A percentile compares a stretch with the other conserved stretches of the same genome.
phyloP scores from a whole-genome alignment of 2,888 invertebrate genomes.

The Latrodectus hesperus region DNA sequence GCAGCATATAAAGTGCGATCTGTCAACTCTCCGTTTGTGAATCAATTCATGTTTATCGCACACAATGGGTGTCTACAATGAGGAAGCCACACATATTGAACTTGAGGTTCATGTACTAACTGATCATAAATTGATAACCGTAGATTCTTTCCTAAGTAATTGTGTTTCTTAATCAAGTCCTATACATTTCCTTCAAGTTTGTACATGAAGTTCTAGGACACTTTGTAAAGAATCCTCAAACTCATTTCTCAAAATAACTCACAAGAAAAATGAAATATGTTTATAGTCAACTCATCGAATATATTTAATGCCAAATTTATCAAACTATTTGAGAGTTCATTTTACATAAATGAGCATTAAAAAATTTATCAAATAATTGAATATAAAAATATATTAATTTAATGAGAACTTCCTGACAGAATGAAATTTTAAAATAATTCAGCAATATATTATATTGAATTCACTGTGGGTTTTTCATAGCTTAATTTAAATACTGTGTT shows the following conservation, averaged over 20 bases:
- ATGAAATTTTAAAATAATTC: no score
- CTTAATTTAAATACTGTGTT: no score
- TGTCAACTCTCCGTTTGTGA: neutral
- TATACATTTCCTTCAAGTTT: neutral
- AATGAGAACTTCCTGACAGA: no score
- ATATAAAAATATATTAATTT: no score
- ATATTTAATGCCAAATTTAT: no score
- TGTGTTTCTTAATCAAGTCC: neutral
- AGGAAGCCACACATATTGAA: neutral
- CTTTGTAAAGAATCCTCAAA: conserved; percentile 20
- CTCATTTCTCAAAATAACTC: conserved; percentile 7
- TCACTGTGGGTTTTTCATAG: no score
- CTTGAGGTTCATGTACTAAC: neutral
- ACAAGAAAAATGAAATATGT: conserved; percentile 15
- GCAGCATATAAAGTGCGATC: neutral
- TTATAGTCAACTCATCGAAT: neutral
- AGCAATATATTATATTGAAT: no score
- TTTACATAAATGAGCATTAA: no score
- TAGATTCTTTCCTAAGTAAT: neutral
- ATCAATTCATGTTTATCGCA: neutral
- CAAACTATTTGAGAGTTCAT: no score
- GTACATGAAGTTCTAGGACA: neutral
- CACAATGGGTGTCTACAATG: neutral
- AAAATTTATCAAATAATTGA: no score
- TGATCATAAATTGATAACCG: neutral